Percentiles rank a stretch among this genome's conserved stretches.
Evolutionary conservation across 2,113 vertebrate genomes (phyloP).

Genomic region (Limnothrissa miodon): DNA sequence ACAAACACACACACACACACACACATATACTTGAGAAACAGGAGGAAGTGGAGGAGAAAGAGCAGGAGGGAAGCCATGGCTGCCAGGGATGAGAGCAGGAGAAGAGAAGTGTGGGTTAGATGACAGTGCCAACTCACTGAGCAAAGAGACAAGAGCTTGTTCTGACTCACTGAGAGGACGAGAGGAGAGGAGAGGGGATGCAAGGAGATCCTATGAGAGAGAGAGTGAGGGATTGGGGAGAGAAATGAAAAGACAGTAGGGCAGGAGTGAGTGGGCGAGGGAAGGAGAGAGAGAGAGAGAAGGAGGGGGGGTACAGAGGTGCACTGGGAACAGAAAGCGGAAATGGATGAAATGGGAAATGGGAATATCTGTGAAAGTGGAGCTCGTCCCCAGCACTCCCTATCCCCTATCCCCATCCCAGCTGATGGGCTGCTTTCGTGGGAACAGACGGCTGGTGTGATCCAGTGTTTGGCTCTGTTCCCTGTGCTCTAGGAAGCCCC

Average conservation of each 20-base stretch:
- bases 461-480: not conserved
- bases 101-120: no score
- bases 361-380: not conserved
- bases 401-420: not conserved
- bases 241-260: not conserved
- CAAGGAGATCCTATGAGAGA: not conserved
- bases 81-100: no score
- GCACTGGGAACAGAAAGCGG: not conserved
- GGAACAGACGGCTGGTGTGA: slow-evolving; percentile 13
- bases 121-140: not conserved
- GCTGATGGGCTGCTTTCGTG: slow-evolving; percentile 1
- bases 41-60: not conserved
- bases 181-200: not conserved
- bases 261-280: no score
- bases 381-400: not conserved
- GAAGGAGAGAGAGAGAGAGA: not conserved
- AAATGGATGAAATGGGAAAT: no score
- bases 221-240: not conserved
- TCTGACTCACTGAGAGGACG: not conserved
- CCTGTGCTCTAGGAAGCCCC: slow-evolving; percentile 1
- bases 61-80: not conserved
- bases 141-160: not conserved
- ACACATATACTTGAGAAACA: not conserved
- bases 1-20: no score
- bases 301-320: not conserved